Evolutionary conservation across 2,113 vertebrate genomes (phyloP).

Genomic region (Caranx ignobilis): DNA sequence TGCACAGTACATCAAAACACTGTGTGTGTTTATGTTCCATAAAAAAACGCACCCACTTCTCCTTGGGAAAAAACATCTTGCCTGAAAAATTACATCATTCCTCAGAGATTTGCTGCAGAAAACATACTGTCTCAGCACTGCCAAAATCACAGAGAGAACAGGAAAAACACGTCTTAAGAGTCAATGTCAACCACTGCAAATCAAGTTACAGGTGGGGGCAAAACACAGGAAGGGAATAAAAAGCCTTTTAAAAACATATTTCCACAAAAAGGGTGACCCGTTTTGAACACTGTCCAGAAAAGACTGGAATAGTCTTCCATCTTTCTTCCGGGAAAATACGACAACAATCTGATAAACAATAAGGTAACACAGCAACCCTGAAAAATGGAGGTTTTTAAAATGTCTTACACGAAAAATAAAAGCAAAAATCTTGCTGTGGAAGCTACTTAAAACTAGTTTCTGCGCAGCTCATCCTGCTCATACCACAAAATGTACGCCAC

Average conservation of each 20-base stretch:
- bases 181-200: slow-evolving; percentile 46
- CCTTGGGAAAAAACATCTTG: slow-evolving; percentile 22
- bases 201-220: slow-evolving; percentile 42
- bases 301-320: slow-evolving; percentile 60
- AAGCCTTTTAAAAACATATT: slow-evolving; percentile 62
- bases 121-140: slow-evolving; percentile 31
- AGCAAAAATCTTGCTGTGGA: slow-evolving; percentile 55
- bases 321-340: slow-evolving; percentile 58
- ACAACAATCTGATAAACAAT: slow-evolving; percentile 56
- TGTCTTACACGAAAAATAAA: slow-evolving; percentile 65
- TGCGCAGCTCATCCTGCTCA: slow-evolving; percentile 60
- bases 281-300: slow-evolving; percentile 63
- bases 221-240: slow-evolving; percentile 50
- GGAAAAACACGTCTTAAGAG: slow-evolving; percentile 33
- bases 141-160: slow-evolving; percentile 48
- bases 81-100: slow-evolving; percentile 61
- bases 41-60: slow-evolving; percentile 29
- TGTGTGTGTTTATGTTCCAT: slow-evolving; percentile 31
- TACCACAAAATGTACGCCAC: slow-evolving; percentile 83
- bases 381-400: slow-evolving; percentile 60
- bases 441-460: slow-evolving; percentile 63
- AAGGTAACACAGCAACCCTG: slow-evolving; percentile 44
- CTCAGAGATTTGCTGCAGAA: slow-evolving; percentile 45
- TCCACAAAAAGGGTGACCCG: slow-evolving; percentile 61
- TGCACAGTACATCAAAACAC: slow-evolving; percentile 26